Conservation (phyloP, 2,797 vertebrate species). For the Streptopelia turtur region DNA sequence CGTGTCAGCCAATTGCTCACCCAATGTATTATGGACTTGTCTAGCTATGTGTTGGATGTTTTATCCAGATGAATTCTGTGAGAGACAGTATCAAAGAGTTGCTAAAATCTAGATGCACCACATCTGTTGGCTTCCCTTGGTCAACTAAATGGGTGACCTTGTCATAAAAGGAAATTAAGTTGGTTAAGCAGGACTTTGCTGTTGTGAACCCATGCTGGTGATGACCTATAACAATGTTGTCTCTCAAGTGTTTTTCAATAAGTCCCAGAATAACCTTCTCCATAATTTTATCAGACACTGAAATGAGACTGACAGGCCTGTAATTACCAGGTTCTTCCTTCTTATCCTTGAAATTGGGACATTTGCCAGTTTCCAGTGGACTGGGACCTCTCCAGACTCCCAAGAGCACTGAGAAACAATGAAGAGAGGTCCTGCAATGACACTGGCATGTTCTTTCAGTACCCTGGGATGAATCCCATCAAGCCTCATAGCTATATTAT, state of each 20-base stretch:
- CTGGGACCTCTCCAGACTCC: not conserved
- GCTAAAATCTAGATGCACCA: not conserved
- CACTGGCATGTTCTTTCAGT: not conserved
- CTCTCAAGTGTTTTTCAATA: not conserved
- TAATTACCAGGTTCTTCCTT: not conserved
- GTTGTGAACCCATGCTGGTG: not conserved
- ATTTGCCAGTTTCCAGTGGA: not conserved
- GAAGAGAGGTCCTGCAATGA: too few relatives aligned
- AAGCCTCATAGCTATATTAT: not conserved
- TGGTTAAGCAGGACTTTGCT: not conserved
- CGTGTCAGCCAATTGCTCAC: too few relatives aligned
- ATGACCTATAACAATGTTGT: not conserved
- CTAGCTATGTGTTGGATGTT: not conserved
- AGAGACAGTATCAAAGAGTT: not conserved
- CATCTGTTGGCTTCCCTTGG: not conserved
- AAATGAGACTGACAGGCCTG: not conserved
- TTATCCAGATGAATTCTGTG: not conserved
- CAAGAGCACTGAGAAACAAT: too few relatives aligned
- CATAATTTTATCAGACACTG: not conserved
- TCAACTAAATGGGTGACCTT: rapidly evolving
- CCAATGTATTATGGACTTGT: too few relatives aligned
- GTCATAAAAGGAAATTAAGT: not conserved
- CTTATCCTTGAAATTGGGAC: not conserved
- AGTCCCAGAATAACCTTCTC: not conserved
- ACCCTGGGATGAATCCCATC: not conserved